These are phyloP conservation scores for Acropternis orthonyx DNA, from an alignment of 2,797 vertebrate genomes.

Conservation along the genomic window DNA sequence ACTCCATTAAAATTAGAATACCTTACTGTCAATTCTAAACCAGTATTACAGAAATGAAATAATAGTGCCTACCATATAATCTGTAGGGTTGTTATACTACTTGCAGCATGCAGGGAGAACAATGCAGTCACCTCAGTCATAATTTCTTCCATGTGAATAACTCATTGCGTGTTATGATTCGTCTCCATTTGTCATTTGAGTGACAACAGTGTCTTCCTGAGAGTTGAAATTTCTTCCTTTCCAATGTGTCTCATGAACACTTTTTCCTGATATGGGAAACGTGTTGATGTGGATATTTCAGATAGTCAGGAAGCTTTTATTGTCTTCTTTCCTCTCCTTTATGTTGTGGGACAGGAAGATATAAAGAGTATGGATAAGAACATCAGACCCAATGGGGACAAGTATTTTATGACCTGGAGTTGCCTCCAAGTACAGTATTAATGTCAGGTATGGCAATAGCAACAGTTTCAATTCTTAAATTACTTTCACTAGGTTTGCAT, in stretches of 20 bases:
- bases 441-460: not conserved
- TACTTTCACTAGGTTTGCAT: not conserved
- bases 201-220: not conserved
- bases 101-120: not conserved
- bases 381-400: not conserved
- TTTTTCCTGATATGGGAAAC: not conserved
- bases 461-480: not conserved
- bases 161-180: not conserved
- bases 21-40: not conserved
- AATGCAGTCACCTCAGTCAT: not conserved
- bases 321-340: not conserved
- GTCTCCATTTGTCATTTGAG: not conserved
- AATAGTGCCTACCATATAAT: not conserved
- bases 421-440: not conserved
- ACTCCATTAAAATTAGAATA: not conserved
- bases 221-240: not conserved
- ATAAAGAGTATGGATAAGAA: not conserved
- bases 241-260: not conserved
- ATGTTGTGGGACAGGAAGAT: not conserved
- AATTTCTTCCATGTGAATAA: not conserved
- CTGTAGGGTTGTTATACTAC: not conserved
- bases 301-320: not conserved
- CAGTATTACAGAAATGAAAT: not conserved
- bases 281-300: not conserved
- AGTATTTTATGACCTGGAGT: not conserved